Conservation (phyloP, 1,140 invertebrate species). For the Bemisia tabaci region DNA sequence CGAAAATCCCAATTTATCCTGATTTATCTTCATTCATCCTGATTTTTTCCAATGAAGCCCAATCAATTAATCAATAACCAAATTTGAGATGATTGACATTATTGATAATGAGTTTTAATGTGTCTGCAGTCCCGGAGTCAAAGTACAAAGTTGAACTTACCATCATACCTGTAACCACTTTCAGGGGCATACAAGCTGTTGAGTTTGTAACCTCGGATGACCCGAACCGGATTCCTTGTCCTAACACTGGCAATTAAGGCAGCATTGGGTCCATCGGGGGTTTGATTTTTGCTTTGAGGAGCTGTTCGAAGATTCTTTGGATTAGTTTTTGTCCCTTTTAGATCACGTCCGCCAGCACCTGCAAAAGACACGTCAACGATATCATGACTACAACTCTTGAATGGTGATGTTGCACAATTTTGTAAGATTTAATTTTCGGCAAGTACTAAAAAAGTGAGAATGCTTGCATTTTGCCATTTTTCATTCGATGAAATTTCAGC, state of each 20-base stretch:
- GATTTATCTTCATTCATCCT: no score
- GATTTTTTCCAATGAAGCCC: no score
- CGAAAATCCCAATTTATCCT: no score
- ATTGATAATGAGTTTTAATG: no score
- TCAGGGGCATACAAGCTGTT: conserved; percentile 55
- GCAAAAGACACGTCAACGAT: conserved; percentile 1
- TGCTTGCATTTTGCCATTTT: no score
- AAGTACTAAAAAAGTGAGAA: no score
- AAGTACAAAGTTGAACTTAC: conserved; percentile 35
- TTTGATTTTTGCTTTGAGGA: conserved; percentile 2
- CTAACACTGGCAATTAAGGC: conserved; percentile 19
- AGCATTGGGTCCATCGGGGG: not conserved
- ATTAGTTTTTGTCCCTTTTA: not conserved
- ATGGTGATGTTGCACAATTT: no score
- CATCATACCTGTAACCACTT: conserved; percentile 57
- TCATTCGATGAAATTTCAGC: no score
- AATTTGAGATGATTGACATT: no score
- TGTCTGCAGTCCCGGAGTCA: not conserved
- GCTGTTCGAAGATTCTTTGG: not conserved
- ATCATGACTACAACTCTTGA: no score
- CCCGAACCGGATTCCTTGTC: conserved; percentile 58
- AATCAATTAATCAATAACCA: no score
- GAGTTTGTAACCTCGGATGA: conserved; percentile 57
- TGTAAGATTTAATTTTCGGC: no score
- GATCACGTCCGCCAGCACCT: not conserved